Evolutionary conservation across 2,797 vertebrate species (phyloP).

Genomic region (Acanthurus lineatus): DNA sequence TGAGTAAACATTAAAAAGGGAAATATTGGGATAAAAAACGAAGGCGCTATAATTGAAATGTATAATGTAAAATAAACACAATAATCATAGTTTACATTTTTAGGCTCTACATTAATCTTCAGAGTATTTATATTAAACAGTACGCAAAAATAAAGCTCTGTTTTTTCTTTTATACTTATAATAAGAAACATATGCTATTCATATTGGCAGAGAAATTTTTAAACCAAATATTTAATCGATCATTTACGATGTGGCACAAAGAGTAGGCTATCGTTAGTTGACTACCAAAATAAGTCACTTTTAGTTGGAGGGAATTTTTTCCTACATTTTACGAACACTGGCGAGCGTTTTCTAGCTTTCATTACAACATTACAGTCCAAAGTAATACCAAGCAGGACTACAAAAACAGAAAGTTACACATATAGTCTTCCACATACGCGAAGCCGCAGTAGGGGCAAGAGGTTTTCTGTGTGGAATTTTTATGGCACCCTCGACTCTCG

Average conservation of each 20-base stretch:
- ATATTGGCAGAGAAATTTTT: not conserved
- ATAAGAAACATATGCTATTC: not conserved
- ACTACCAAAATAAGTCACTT: not conserved
- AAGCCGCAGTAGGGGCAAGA: slow-evolving; percentile 18
- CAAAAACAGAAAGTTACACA: not conserved
- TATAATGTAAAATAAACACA: not conserved
- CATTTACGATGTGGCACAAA: not conserved
- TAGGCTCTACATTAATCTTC: not conserved
- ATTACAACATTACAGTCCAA: not conserved
- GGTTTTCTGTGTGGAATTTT: slow-evolving; percentile 79
- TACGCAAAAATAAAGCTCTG: not conserved
- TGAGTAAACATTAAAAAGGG: not conserved
- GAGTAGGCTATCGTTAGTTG: not conserved
- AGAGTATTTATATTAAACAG: not conserved
- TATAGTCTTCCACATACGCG: not conserved
- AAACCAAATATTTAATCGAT: not conserved
- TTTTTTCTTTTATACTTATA: not conserved
- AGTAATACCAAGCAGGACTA: not conserved
- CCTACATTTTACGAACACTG: not conserved
- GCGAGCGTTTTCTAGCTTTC: no score
- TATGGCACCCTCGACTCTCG: slow-evolving; percentile 73
- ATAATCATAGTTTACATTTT: not conserved
- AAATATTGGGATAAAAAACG: slow-evolving; percentile 1
- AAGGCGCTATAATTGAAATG: not conserved
- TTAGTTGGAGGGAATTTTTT: not conserved